Percentiles rank a stretch among this genome's conserved stretches.
phyloP scores from a whole-genome alignment of 2,888 invertebrate species.

The Cetonia aurata region DNA sequence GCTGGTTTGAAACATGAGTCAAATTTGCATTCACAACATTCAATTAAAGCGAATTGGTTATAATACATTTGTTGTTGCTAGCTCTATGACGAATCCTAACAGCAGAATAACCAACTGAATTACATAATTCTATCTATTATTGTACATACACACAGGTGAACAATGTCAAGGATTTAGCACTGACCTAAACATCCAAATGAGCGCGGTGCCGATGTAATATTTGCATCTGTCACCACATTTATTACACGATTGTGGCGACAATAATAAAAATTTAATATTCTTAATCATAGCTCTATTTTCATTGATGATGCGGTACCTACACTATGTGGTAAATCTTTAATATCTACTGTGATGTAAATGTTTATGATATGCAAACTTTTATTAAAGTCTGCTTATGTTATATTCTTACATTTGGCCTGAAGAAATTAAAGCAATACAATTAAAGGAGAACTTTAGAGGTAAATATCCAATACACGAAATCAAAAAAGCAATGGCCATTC shows the following conservation, averaged over 20 bases:
- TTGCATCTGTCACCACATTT: constrained; percentile 1
- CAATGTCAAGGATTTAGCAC: constrained; percentile 21
- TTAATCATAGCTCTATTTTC: constrained; percentile 14
- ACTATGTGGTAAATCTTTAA: too few relatives aligned
- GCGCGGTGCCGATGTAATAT: neutral
- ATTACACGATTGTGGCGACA: neutral
- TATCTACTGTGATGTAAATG: too few relatives aligned
- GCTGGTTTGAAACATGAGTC: neutral
- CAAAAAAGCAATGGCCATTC: too few relatives aligned
- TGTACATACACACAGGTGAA: neutral
- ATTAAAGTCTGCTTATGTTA: too few relatives aligned
- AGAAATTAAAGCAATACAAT: too few relatives aligned
- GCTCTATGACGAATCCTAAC: neutral
- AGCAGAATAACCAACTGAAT: constrained; percentile 4
- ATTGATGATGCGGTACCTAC: constrained; percentile 4
- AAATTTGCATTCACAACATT: constrained; percentile 23
- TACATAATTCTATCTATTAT: neutral
- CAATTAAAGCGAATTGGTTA: constrained; percentile 13
- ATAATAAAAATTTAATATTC: constrained; percentile 15
- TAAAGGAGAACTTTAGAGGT: too few relatives aligned
- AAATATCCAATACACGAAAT: too few relatives aligned
- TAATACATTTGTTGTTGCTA: constrained; percentile 1
- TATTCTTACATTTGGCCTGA: too few relatives aligned
- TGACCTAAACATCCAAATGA: constrained; percentile 16
- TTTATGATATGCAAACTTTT: too few relatives aligned